Evolutionary conservation across 2,888 invertebrate species (phyloP), one percentile per base, ranked within the genome.

Genomic region (Cosmia trapezina): DNA sequence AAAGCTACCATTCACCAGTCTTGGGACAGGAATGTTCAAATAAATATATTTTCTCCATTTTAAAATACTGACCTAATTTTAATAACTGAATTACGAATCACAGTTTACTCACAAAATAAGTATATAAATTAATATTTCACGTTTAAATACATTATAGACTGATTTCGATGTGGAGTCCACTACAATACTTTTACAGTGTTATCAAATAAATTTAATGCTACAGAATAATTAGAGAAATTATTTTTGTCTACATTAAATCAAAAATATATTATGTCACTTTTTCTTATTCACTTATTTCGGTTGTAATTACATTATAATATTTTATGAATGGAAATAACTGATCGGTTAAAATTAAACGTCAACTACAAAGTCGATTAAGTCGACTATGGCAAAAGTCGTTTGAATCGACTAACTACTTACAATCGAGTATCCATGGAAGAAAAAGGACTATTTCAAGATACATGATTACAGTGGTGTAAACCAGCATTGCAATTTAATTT

Each of bases 11-110:
- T 82, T 77, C 78, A 79, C 80, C 83, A 88, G 87, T 88, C 89
- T 88, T 81, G 60, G 73, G 83, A 85, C 87, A 89, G 93, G 93
- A 94, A 94, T 93, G 94, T 89, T 80, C 56, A 87, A 92, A 93
- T 93, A 92, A 76, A 85, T 86, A 83, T 70, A 81, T 75, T 71
- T 67, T 62, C 49, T 71, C 73, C 68, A 76, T 70, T 72, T 81
- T 64, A 78, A 84, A 85, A 86, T 86, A 87, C 80, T 82, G 84
- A 85, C 81, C 81, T 75, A 85, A 82, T 57, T 47, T 80, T 66
- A 77, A 79, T 67, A 66, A 77, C 73, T 70, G 83, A 83, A 84
- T 81, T 78, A 78, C 62, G 57, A 87, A 85, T 86, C 81, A 85
- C 87, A 86, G 78, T 70, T 80, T 80, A 73, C 33, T 75, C 65